Evolutionary conservation across 2,113 vertebrate species (phyloP), one percentile per base, ranked within the genome.

Genomic region (Motacilla tschutschensis): DNA sequence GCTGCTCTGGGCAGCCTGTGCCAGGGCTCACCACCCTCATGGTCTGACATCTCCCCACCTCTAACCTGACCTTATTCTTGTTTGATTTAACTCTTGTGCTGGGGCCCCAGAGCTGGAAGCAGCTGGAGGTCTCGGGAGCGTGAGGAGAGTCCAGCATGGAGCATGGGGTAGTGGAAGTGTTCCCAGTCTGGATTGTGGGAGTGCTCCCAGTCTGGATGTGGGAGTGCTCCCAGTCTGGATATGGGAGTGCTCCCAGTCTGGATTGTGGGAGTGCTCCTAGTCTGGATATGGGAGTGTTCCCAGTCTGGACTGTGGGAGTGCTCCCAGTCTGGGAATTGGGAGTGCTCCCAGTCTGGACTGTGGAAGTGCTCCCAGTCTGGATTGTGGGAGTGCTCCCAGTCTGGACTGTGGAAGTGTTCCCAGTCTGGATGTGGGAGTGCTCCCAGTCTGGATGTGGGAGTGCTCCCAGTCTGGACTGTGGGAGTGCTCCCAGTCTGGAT

Each of bases 41-140:
- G 44, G 16, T 33, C 28, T 0, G 0, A 19, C 20, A 29, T 60
- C 51, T 51, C 38, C 51, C 20, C 3, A 2, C 29, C 36, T 35
- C 66, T 28, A n/a, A 5, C 17, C 36, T 46, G 14, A 50, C 10
- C 28, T 62, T 46, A 40, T 22, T 35, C 10, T 28, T 4, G 4
- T 16, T 76, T n/a, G 19, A 0, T 53, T 70, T 53, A 29, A 63
- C 24, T 0, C 33, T 25, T 62, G 38, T 62, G 17, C 8, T 47
- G 43, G 29, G 29, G 14, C 11, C 8, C 11, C 76, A 17, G 55
- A 43, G 35, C 60, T 85, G 77, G 38, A 26, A 1, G 9, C 46
- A 48, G 24, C 65, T 58, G 24, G 35, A 36, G 22, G 8, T 33
- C 7, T 67, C 9, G 20, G 35, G 76, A 46, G 14, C 26, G 14